Conservation (phyloP, 1,140 invertebrate species). For the Rhizoglyphus robini region DNA sequence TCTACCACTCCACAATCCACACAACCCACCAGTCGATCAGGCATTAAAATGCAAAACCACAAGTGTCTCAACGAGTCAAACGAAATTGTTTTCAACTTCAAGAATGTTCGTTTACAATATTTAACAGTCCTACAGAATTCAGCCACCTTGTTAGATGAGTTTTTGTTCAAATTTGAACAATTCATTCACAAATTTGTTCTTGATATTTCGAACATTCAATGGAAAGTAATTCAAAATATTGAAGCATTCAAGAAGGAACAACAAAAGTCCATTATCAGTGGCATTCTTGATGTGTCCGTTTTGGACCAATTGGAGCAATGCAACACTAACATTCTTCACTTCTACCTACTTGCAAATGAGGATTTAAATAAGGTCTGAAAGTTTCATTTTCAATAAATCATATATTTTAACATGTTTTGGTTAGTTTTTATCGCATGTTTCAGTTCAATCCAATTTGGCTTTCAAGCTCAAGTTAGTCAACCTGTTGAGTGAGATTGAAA, state of each 20-base stretch:
- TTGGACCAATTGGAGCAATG: background rate
- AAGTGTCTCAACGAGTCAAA: background rate
- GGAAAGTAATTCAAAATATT: background rate
- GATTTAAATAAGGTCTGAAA: background rate
- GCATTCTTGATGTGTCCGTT: background rate
- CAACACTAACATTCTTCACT: background rate
- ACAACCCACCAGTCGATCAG: too few species aligned
- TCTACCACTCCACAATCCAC: too few species aligned
- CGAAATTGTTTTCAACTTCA: background rate
- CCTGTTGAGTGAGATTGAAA: background rate
- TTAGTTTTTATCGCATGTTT: background rate
- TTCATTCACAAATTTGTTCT: background rate
- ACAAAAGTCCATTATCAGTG: background rate
- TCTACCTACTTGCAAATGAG: background rate
- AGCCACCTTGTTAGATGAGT: background rate
- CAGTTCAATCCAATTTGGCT: background rate
- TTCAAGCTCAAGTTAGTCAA: background rate
- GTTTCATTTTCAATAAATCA: too few species aligned
- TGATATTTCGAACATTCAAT: background rate
- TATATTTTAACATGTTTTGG: too few species aligned
- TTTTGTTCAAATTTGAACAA: background rate
- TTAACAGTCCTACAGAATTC: background rate
- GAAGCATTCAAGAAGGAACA: background rate
- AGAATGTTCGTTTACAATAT: background rate
- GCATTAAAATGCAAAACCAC: background rate